Evolutionary conservation across 2,888 invertebrate genomes (phyloP).

Genomic region (Zelleria hepariella): DNA sequence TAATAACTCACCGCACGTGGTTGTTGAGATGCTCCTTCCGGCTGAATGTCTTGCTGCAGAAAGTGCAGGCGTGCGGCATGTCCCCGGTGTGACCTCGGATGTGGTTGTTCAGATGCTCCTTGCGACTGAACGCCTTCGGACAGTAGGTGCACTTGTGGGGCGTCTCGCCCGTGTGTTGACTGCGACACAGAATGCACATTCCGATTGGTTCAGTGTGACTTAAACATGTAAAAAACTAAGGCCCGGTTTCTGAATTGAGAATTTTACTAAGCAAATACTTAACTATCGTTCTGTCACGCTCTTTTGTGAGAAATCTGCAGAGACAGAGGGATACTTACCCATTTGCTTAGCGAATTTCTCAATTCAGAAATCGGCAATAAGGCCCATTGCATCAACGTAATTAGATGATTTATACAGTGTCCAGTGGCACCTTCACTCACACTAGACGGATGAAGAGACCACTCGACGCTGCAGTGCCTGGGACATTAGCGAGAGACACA

Average conservation of each 20-base stretch:
- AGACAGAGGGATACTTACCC: no score
- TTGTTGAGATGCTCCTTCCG: conserved; percentile 81
- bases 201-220: conserved; percentile 32
- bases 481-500: no score
- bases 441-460: no score
- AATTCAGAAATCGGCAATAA: no score
- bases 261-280: no score
- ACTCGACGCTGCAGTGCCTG: no score
- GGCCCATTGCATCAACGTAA: not conserved
- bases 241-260: not conserved
- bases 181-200: conserved; percentile 61
- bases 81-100: conserved; percentile 81
- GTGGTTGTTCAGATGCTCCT: conserved; percentile 91
- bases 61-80: conserved; percentile 79
- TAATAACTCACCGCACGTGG: conserved; percentile 64
- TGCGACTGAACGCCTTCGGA: conserved; percentile 75
- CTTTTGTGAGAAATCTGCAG: no score
- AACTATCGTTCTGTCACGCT: no score
- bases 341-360: no score
- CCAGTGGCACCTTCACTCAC: no score
- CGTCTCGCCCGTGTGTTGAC: conserved; percentile 86
- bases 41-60: conserved; percentile 79
- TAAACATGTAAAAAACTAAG: not conserved
- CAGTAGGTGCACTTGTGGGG: conserved; percentile 81
- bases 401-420: no score